Percentiles rank a stretch among this genome's conserved stretches.
Conservation (phyloP, 2,797 vertebrate genomes). For the Meriones psammophilus region DNA sequence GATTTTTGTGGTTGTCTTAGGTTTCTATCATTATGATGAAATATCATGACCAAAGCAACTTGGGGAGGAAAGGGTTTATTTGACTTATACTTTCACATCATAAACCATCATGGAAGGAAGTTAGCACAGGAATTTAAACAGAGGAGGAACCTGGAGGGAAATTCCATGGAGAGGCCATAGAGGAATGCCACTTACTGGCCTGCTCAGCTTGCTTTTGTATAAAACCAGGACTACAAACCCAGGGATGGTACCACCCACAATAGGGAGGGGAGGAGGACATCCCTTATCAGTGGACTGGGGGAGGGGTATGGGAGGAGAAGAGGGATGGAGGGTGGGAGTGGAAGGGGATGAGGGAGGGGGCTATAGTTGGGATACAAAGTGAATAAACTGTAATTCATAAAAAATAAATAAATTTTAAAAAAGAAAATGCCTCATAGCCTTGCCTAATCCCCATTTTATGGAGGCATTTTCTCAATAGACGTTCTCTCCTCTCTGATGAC, state of each 20-base stretch:
- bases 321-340: too few species aligned
- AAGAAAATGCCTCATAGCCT: too few species aligned
- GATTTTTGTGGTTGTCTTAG: not conserved
- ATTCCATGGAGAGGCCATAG: not conserved
- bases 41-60: not conserved
- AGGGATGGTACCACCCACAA: not conserved
- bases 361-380: too few species aligned
- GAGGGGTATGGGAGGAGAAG: too few species aligned
- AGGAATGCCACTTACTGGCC: not conserved
- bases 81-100: not conserved
- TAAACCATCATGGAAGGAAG: not conserved
- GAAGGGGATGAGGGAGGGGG: too few species aligned
- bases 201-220: not conserved
- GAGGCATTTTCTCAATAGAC: not conserved
- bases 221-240: not conserved
- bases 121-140: not conserved
- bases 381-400: too few species aligned
- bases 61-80: not conserved
- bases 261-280: too few species aligned
- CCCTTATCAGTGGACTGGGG: not conserved
- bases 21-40: not conserved
- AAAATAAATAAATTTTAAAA: too few species aligned
- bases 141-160: not conserved
- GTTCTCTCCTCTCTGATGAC: not conserved
- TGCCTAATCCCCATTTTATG: not conserved